A percentile compares a stretch with the other conserved stretches of the same genome.
phyloP scores from a whole-genome alignment of 2,888 invertebrate species.

The Boloria selene region DNA sequence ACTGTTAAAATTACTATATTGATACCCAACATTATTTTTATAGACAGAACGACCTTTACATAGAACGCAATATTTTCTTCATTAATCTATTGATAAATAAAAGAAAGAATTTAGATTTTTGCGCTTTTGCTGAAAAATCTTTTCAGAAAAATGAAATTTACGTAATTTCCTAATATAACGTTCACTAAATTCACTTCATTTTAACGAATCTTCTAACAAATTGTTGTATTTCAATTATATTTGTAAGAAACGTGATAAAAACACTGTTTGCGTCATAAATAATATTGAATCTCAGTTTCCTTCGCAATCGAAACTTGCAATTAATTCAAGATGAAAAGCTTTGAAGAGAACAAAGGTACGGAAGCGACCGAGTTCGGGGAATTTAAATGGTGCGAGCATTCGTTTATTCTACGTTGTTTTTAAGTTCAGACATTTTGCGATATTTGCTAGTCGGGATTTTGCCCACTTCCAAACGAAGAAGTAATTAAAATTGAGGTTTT shows the following conservation, averaged over 20 bases:
- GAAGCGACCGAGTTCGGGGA: conserved; percentile 39
- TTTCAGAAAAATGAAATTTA: no score
- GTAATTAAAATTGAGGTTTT: background rate
- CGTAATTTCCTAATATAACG: no score
- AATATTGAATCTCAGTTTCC: conserved; percentile 30
- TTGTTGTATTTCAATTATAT: conserved; percentile 4
- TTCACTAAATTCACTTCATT: no score
- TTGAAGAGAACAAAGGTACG: conserved; percentile 42
- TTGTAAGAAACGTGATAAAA: conserved; percentile 24
- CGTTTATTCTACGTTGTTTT: conserved; percentile 34
- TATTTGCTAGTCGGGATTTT: background rate
- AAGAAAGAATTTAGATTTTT: no score
- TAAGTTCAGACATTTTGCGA: conserved; percentile 23
- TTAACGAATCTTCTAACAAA: background rate
- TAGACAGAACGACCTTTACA: no score
- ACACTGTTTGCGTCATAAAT: conserved; percentile 35
- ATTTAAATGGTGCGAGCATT: conserved; percentile 40
- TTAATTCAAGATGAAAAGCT: conserved; percentile 46
- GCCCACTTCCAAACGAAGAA: background rate
- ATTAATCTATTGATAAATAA: no score
- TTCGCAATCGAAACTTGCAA: conserved; percentile 44
- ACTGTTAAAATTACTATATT: no score
- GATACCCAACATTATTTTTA: no score
- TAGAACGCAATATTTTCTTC: no score
- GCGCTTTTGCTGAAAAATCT: no score